Evolutionary conservation across 2,113 vertebrate genomes (phyloP), one percentile per base, ranked within the genome.

Genomic region (Pteruthius melanotis): DNA sequence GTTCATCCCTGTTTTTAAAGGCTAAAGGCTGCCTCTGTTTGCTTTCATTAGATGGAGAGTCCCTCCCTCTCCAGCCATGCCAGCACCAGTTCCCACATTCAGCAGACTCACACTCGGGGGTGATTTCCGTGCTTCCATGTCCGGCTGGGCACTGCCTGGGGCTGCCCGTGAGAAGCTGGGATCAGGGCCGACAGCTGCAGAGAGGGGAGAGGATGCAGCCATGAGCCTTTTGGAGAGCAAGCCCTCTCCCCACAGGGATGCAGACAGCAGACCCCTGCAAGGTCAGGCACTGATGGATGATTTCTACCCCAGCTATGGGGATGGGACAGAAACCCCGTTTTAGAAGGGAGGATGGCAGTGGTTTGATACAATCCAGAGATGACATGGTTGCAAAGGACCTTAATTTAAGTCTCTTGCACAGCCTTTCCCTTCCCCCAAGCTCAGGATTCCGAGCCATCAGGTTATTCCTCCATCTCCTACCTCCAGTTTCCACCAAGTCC

Each of bases 21-120:
- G n/a, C 17, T 61, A 75, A 94, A 78, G 12, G 20, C 20, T 81
- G 52, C 28, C 78, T 61, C 52, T 24, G 69, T 60, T 76, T 50
- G 16, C n/a, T 78, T 81, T 89, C 70, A 79, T 27, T 30, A 65
- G 26, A 39, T 17, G 5, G 33, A 61, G 18, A 37, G 49, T 26
- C 40, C 76, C 80, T 59, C 26, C 35, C 80, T 35, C 65, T 50
- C 40, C 8, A 3, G 63, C 39, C 39, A 61, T 5, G 9, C 78
- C 66, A 85, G 44, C 44, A 70, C 9, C 57, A 83, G 74, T 49
- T 66, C 53, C 52, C 6, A 2, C 12, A 7, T 63, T 70, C 39
- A 49, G 37, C 78, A 92, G 75, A 97, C 96, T 98, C 95, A 98
- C 98, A 10, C 93, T 98, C 2, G 96, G 94, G 63, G 98, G 97